Conservation (phyloP, 2,797 vertebrate genomes). For the Dallia pectoralis region DNA sequence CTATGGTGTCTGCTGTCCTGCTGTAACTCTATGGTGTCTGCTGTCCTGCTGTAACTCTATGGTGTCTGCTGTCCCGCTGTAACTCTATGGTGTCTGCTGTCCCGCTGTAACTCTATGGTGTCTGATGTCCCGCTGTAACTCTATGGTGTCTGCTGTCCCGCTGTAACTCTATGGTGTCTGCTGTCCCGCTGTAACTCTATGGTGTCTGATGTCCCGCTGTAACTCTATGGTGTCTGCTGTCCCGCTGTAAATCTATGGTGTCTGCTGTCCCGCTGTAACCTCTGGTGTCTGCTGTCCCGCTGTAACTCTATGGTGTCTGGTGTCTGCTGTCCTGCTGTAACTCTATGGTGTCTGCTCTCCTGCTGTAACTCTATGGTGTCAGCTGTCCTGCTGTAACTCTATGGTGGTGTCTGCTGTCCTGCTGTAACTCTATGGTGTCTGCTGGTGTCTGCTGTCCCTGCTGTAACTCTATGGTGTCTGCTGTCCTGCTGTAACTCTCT, state of each 20-base stretch:
- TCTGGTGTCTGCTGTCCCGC: too few relatives aligned
- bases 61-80: neutral
- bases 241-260: neutral
- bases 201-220: neutral
- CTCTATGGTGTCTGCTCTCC: neutral
- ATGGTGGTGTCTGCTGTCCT: neutral
- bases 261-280: too few relatives aligned
- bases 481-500: too few relatives aligned
- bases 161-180: too few relatives aligned
- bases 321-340: slow-evolving; percentile 5
- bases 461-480: too few relatives aligned
- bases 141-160: neutral
- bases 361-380: too few relatives aligned
- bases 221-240: neutral
- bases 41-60: neutral
- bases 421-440: too few relatives aligned
- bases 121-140: neutral
- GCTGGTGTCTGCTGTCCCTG: too few relatives aligned
- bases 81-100: neutral
- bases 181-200: neutral
- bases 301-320: too few relatives aligned
- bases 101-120: neutral
- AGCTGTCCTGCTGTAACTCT: neutral
- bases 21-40: too few relatives aligned
- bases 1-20: neutral